Evolutionary conservation across 2,113 vertebrate species (phyloP), one percentile per base, ranked within the genome.

Genomic region (Trinectes maculatus): DNA sequence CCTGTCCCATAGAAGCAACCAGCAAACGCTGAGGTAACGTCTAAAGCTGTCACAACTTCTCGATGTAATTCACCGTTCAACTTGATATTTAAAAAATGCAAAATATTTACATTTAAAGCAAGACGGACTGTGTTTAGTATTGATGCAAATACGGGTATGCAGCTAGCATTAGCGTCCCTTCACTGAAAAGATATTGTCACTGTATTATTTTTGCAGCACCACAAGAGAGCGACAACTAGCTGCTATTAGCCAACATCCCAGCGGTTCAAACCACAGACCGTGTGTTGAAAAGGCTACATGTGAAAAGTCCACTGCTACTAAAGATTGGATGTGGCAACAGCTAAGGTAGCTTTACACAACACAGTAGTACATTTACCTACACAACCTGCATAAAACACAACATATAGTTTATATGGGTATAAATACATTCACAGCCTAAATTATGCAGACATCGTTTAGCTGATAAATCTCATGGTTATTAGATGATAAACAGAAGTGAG

Each of bases 211-310:
- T 33, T 6, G 0, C 4, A 16, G 3, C 3, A 18, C 76, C 84
- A 64, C 28, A 1, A 84, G 77, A 34, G 55, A 3, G 80, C 53
- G 71, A 46, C 33, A 77, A 67, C 65, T 52, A 34, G 7, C 57
- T 39, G 8, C 5, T 21, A 1, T 2, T 15, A 7, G 6, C 7
- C 9, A 43, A 3, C 24, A 3, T 16, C 10, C 16, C 4, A 26
- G 28, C 16, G 9, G 24, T 16, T 7, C 8, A n/a, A 40, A 18
- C 37, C 37, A 33, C 11, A 9, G 31, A 33, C 31, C 11, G 31
- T n/a, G n/a, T n/a, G n/a, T n/a, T n/a, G n/a, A n/a, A 8, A 43
- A 21, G 3, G 8, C 1, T 4, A 28, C 13, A 48, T 26, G 3
- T 8, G 1, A 22, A 24, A 18, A 18, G n/a, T n/a, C n/a, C n/a